Conservation (phyloP, 2,113 vertebrate species). For the Pomatorhinus ruficollis region DNA sequence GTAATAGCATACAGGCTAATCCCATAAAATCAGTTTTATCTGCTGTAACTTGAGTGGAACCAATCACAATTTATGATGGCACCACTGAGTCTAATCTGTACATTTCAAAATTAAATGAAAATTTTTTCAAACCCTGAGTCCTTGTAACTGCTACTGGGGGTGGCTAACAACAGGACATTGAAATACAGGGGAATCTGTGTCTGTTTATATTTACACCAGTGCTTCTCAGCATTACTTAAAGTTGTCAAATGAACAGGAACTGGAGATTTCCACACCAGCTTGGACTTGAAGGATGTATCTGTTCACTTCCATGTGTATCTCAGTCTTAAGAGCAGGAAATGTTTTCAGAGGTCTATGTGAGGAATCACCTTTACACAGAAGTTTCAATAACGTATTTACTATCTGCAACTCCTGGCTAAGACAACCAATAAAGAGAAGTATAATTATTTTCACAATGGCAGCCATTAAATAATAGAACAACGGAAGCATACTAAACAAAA, state of each 20-base stretch:
- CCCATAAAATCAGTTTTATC: background rate
- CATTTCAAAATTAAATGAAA: background rate
- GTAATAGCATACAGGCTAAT: background rate
- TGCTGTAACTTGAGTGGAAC: background rate
- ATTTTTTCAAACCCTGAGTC: background rate
- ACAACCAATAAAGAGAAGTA: slow-evolving; percentile 2
- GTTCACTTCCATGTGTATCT: background rate
- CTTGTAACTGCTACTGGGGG: background rate
- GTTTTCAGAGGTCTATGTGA: slow-evolving; percentile 34
- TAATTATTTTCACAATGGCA: slow-evolving; percentile 3
- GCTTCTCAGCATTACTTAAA: background rate
- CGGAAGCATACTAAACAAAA: background rate
- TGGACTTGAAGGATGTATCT: background rate
- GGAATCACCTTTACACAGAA: slow-evolving; percentile 26
- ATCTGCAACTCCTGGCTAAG: background rate
- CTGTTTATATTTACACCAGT: background rate
- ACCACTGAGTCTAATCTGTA: background rate
- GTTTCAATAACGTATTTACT: background rate
- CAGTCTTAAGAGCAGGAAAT: slow-evolving; percentile 9
- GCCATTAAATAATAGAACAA: background rate
- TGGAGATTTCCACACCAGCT: background rate
- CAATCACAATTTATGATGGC: background rate
- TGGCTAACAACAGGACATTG: background rate
- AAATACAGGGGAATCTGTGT: background rate
- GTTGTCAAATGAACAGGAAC: background rate